Percentiles rank a stretch among this genome's conserved stretches.
Conservation (phyloP, 2,113 vertebrate genomes). For the Varanus salvator region DNA sequence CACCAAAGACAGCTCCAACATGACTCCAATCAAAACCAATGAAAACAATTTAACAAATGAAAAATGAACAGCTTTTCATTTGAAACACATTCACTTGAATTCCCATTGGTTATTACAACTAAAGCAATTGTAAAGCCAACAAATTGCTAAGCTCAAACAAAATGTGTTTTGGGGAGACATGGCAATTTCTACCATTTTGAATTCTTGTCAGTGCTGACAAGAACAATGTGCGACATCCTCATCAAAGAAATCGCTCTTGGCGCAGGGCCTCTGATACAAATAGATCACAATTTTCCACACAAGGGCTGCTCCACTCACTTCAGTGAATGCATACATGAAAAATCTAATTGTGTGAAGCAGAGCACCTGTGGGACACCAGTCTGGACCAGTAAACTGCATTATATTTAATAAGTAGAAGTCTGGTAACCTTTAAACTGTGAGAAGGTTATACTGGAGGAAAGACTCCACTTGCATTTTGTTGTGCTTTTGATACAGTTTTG, state of each 20-base stretch:
- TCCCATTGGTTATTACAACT: too few species aligned
- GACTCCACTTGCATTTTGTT: not conserved
- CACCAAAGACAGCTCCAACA: too few species aligned
- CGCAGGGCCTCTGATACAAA: not conserved
- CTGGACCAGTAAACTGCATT: not conserved
- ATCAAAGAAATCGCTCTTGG: not conserved
- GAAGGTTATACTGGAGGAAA: not conserved
- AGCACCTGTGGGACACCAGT: not conserved
- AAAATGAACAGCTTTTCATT: too few species aligned
- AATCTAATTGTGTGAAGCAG: not conserved
- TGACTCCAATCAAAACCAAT: too few species aligned
- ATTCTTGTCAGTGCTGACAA: not conserved
- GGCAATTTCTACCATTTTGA: not conserved
- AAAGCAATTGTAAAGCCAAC: too few species aligned
- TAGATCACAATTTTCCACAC: not conserved
- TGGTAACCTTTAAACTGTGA: not conserved
- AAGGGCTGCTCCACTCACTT: not conserved
- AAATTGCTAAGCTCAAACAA: too few species aligned
- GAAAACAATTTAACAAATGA: too few species aligned
- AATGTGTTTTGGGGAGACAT: too few species aligned
- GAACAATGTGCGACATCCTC: not conserved
- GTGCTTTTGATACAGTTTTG: not conserved
- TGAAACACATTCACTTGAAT: too few species aligned
- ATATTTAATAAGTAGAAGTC: not conserved
- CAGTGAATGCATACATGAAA: not conserved